Evolutionary conservation across 2,888 invertebrate species (phyloP), one percentile per base, ranked within the genome.

Genomic region (Sclerodermus sp.): DNA sequence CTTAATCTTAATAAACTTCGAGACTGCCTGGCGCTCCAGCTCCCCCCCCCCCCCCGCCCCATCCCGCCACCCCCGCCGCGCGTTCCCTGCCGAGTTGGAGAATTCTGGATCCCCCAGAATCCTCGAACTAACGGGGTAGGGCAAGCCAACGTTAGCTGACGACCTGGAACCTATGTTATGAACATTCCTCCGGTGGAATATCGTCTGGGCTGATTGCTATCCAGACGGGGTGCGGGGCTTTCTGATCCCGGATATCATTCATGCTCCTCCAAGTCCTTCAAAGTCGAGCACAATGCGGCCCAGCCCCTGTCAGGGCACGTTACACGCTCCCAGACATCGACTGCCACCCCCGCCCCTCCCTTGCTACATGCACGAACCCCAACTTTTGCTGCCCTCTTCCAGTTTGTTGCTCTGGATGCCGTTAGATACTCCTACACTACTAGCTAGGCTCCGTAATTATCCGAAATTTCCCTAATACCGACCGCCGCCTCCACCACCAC

Each of bases 1-100:
- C 70, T 76, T 74, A 71, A 76, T 76, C 75, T 75, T 75, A 74
- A 76, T 76, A 76, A 76, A 76, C 74, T 74, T 73, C 68, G 69
- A 57, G 64, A 54, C 56, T 64, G 52, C 45, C 52, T 42, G 49
- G 49, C 55, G 8, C 32, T 36, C 32, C 52, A 17, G n/a, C 16
- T 34, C 47, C 46, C 47, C 43, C 23, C 14, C 3, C 29, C 41
- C 29, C 41, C 29, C 3, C 12, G n/a, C 4, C 32, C 1, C 13
- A 30, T 16, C 8, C 16, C 30, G 14, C 12, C 17, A 32, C 6
- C 4, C 39, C 4, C 39, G 29, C 6, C 43, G 30, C 49, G 55
- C 50, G 52, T 54, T 55, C 51, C 56, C 42, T 36, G 46, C 41
- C 51, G 18, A 15, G 12, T 15, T 6, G 10, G 37, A n/a, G 12